Base-by-base conservation (phyloP, 1,140 invertebrate genomes). In the Pissodes strobi region DNA sequence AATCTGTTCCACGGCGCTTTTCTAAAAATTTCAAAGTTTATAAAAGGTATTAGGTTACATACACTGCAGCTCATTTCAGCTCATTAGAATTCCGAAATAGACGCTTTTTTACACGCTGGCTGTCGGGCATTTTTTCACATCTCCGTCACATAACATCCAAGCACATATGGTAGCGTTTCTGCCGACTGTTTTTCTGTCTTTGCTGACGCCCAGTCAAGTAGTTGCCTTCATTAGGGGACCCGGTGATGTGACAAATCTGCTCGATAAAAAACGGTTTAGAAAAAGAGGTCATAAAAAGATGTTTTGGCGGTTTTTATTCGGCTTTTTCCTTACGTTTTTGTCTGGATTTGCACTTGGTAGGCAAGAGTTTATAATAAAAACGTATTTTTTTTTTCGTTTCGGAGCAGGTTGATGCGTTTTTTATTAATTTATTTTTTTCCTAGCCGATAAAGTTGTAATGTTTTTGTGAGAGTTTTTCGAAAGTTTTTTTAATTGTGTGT, bases 61-160 rank as follows among this genome's bases (percentile, higher is more conserved):
- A 25, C 34, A 23, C 43, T 45, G 59, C 17, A 17, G 62, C 60
- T 59, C 60, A 52, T 61, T 65, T 49, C 34, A 49, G 43, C 62
- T 68, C 67, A 69, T 66, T 66, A 69, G 63, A 66, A 65, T 65
- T 61, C 63, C 58, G 53, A 66, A 69, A 69, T 69, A 66, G 64
- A 65, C 59, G 39, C 18, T 66, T 57, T 62, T 69, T 66, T 61
- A 57, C 21, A 25, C 10, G 55, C 21, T 55, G 52, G 9, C 56
- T 59, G 56, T 59, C 56, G 48, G 38, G 27, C 19, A 27, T 69
- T 66, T 69, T 66, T 69, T 62, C 56, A 53, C 52, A 69, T 69
- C 68, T 70, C 46, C 38, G 48, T 69, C 68, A 61, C 66, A 64
- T 68, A 71, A 66, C 69, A 66, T 64, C 25, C 49, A 52, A 27